phyloP scores from a whole-genome alignment of 2,113 vertebrate species.

The Platysteira castanea region DNA sequence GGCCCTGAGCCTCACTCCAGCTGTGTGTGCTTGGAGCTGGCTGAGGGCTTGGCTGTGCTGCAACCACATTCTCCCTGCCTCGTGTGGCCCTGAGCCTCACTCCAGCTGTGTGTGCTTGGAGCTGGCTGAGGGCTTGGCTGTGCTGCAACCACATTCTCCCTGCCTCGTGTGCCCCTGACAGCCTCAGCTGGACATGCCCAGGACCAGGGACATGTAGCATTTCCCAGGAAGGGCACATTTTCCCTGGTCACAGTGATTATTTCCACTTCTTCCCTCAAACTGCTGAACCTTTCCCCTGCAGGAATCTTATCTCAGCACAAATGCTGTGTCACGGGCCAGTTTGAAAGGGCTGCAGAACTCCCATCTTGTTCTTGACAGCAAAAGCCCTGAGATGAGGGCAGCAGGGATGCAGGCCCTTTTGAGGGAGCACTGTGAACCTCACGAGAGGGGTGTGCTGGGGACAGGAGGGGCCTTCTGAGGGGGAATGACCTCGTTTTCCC shows the following conservation, averaged over 20 bases:
- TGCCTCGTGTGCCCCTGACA: not conserved
- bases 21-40: not conserved
- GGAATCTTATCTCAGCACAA: not conserved
- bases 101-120: not conserved
- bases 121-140: not conserved
- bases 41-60: not conserved
- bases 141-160: not conserved
- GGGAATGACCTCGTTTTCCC: not conserved
- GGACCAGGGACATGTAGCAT: not conserved
- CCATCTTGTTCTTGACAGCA: not conserved
- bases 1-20: not conserved
- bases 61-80: not conserved
- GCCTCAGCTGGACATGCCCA: not conserved
- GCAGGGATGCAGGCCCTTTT: not conserved
- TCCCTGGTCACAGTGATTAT: rapidly evolving
- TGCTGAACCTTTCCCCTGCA: not conserved
- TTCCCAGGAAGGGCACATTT: not conserved
- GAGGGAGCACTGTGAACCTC: not conserved
- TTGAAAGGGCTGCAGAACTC: not conserved
- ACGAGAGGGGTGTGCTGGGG: not conserved
- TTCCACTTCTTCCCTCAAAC: not conserved
- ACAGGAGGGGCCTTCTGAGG: not conserved
- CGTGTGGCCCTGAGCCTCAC: rapidly evolving
- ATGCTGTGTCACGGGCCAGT: not conserved
- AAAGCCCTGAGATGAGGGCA: not conserved